Evolutionary conservation across 2,113 vertebrate genomes (phyloP).

Genomic region (Gracilinanus agilis): DNA sequence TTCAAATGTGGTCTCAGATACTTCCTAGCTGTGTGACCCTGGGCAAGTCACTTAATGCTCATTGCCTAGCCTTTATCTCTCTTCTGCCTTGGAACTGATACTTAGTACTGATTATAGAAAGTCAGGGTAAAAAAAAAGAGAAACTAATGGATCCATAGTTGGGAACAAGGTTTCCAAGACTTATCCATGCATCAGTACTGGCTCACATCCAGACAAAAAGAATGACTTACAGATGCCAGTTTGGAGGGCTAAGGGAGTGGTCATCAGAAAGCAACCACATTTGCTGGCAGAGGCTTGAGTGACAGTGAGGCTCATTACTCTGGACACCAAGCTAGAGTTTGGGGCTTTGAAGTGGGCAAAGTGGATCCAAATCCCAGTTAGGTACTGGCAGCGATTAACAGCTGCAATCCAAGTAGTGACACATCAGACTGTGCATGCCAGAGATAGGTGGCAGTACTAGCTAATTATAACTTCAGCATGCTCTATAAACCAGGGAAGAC

Average conservation of each 20-base stretch:
- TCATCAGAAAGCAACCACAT: not conserved
- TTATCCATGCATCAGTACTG: not conserved
- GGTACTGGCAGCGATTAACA: not conserved
- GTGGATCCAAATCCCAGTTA: not conserved
- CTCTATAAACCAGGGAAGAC: not conserved
- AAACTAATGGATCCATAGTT: not conserved
- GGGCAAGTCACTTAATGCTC: too few species aligned
- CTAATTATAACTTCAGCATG: not conserved
- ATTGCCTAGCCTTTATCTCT: too few species aligned
- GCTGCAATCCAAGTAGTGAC: not conserved
- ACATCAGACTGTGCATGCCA: not conserved
- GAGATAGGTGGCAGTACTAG: not conserved
- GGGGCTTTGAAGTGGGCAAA: not conserved
- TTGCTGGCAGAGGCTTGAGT: not conserved
- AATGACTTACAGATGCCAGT: not conserved
- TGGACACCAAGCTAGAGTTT: not conserved
- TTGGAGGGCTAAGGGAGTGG: not conserved
- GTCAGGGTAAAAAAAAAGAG: not conserved
- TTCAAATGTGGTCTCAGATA: too few species aligned
- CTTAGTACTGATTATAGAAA: too few species aligned
- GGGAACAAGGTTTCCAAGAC: not conserved
- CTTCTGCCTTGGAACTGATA: too few species aligned
- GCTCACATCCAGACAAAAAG: not conserved
- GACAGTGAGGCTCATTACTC: not conserved
- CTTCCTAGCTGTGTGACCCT: too few species aligned